Evolutionary conservation across 2,797 vertebrate species (phyloP).

Genomic region (Graptemys geographica): DNA sequence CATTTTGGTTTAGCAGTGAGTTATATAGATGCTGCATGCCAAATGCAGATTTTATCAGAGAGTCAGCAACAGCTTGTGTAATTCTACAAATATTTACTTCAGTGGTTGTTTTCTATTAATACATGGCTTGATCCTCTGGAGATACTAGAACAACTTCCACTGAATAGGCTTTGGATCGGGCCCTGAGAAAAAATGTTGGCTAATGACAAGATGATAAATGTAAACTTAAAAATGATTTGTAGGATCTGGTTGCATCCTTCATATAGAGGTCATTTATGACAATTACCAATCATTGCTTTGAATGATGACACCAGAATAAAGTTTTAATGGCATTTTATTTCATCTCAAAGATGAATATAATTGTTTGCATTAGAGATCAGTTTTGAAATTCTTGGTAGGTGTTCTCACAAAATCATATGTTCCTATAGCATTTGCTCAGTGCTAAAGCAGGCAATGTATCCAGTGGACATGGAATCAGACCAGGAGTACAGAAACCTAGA

Average conservation of each 20-base stretch:
- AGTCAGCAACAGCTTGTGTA: slow-evolving; percentile 22
- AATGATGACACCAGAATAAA: background rate
- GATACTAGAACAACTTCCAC: background rate
- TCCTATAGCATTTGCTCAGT: fast-evolving
- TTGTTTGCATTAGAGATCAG: background rate
- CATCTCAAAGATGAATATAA: background rate
- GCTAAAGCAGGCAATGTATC: background rate
- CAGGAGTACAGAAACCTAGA: fast-evolving
- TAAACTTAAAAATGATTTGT: background rate
- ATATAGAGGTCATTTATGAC: background rate
- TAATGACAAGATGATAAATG: background rate
- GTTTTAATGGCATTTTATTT: background rate
- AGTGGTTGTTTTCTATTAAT: slow-evolving; percentile 9
- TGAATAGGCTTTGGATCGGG: background rate
- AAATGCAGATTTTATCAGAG: slow-evolving; percentile 38
- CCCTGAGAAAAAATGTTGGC: background rate
- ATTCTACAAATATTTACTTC: slow-evolving; percentile 25
- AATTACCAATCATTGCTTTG: background rate
- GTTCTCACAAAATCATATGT: background rate
- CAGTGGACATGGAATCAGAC: background rate
- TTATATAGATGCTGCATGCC: background rate
- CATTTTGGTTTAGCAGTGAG: background rate
- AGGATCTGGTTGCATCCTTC: background rate
- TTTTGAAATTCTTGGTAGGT: background rate
- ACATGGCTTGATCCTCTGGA: background rate